Evolutionary conservation across 2,888 invertebrate species (phyloP), one percentile per base, ranked within the genome.

Genomic region (Phasia obesa): DNA sequence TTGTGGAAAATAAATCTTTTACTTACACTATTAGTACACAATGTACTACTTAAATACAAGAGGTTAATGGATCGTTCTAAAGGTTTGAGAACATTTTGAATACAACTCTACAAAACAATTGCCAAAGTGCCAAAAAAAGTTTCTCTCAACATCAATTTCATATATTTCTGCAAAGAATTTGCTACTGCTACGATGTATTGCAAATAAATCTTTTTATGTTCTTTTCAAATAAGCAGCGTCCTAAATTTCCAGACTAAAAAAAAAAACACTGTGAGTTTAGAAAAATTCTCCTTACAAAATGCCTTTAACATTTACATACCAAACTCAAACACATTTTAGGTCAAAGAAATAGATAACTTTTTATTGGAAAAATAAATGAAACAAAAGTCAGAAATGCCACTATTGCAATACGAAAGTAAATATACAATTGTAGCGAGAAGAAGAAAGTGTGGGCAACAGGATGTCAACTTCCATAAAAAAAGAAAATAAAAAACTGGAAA

Each of bases 401-500:
- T 64, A 27, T 44, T 27, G 57, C 57, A 76, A 35, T 21, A 67
- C 49, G 69, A 78, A 79, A 79, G 65, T 55, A 73, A 67, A 73
- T 7, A 42, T 0, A 13, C 2, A n/a, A 47, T 47, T 64, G 15
- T 6, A 49, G 7, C n/a, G 27, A 15, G 9, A 53, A 71, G 60
- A 82, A 74, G 81, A 82, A 82, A 82, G 77, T 82, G 81, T 74
- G 55, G 73, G 81, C 81, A 77, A 74, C 81, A 82, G 81, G 81
- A 82, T 82, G 77, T 77, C 73, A 77, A 62, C 60, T 70, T 31
- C 11, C 65, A 27, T 27, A 23, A 31, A 13, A 35, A 23, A 57
- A 13, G 11, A 2, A 69, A 57, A 13, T 9, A 2, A 69, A 31
- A 47, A 57, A 57, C 57, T 35, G 47, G 17, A 57, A 23, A 64